Base-by-base conservation (phyloP, 2,113 vertebrate species). In the Mus pahari region DNA sequence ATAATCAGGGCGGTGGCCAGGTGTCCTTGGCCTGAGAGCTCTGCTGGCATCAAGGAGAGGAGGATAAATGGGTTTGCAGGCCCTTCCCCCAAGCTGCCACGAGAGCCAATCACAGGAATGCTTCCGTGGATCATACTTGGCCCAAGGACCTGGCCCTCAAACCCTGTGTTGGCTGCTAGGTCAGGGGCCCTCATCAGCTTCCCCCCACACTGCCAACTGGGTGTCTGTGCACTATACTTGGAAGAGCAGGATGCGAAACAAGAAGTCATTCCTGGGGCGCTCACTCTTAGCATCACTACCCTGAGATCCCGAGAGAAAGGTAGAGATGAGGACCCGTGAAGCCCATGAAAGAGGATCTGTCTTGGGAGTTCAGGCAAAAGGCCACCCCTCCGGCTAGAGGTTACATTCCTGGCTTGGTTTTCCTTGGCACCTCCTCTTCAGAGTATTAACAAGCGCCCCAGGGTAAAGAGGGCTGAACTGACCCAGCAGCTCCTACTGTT, bases 1-100 rank as follows among this genome's bases (percentile, higher is more conserved):
- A 99, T 99, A 94, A 99, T 99, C 84, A 99, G 99, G 95, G 99
- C 99, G 0, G 99, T 99, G 95, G 99, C 99, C 90, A 99, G 98
- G 97, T 99, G 99, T 86, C 99, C 99, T 98, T 99, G 99, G 90
- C 99, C 98, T 3, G 99, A 98, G 81, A 99, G 97, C 97, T 99
- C 99, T 99, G 98, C 98, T 98, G 98, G 68, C 97, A 97, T 58
- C 60, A 90, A 94, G 71, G 48, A 66, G 90, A 87, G 33, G 74
- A 2, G n/a, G 48, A 31, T 24, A 82, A 78, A 2, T 50, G 62
- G 36, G 50, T 62, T 64, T 4, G 13, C 2, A 6, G 92, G 58
- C 1, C 20, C 75, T 20, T 55, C 31, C 84, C 48, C 22, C 31
- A 50, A 50, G 53, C 36, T 9, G 19, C 2, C 28, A 71, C 58